Percentiles rank a stretch among this genome's conserved stretches.
These are phyloP conservation scores for Stratiomys singularior DNA, from an alignment of 2,888 invertebrate genomes.

Conservation along the genomic window DNA sequence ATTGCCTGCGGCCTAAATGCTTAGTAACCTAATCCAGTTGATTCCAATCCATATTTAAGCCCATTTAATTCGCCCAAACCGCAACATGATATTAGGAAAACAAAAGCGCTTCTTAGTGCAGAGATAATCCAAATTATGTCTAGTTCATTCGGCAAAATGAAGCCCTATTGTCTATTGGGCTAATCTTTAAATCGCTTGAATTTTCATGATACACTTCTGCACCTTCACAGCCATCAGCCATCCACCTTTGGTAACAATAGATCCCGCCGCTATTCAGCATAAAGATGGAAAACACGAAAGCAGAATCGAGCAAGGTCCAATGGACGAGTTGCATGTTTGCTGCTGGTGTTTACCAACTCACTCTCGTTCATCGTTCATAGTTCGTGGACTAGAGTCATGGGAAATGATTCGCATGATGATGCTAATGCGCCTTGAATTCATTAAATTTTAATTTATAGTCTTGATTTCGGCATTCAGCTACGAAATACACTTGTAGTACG, in stretches of 20 bases:
- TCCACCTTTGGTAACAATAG: constrained; percentile 1
- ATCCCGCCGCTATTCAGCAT: neutral
- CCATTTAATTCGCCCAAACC: too few relatives aligned
- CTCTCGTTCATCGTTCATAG: neutral
- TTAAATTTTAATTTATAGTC: constrained; percentile 23
- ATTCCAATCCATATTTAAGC: too few relatives aligned
- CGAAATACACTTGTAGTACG: constrained; percentile 5
- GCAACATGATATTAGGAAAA: too few relatives aligned
- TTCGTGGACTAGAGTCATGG: constrained; percentile 11
- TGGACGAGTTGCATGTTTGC: constrained; percentile 19
- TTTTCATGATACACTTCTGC: constrained; percentile 3
- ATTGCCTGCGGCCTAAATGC: too few relatives aligned
- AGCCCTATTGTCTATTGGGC: neutral
- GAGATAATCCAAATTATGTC: neutral
- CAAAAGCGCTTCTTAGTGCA: too few relatives aligned
- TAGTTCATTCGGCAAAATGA: neutral
- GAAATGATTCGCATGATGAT: constrained; percentile 36
- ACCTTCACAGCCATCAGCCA: neutral
- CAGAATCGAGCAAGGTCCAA: neutral
- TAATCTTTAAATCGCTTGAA: neutral
- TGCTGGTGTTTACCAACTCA: constrained; percentile 20
- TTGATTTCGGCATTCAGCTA: constrained; percentile 17
- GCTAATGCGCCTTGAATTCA: constrained; percentile 36
- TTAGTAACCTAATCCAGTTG: too few relatives aligned
- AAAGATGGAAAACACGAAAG: neutral